Conservation (phyloP, 2,113 vertebrate genomes). For the Passer montanus region DNA sequence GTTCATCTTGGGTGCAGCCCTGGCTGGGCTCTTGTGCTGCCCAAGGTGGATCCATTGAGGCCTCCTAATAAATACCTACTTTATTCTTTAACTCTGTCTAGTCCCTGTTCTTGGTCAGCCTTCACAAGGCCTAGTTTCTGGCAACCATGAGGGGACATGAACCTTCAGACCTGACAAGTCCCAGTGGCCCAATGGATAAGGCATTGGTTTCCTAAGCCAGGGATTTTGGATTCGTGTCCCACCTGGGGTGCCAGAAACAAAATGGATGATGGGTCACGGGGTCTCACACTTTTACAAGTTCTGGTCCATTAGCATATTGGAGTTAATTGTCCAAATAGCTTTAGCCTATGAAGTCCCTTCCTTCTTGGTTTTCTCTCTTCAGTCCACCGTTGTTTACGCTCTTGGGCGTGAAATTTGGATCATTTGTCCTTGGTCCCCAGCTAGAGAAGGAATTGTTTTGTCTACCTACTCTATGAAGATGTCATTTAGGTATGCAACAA, state of each 20-base stretch:
- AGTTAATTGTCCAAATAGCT: background rate
- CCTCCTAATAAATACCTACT: background rate
- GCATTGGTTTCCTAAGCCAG: background rate
- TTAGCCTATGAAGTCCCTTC: background rate
- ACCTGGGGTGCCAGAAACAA: background rate
- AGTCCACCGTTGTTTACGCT: background rate
- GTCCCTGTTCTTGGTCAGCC: background rate
- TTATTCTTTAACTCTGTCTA: background rate
- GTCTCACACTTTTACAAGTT: background rate
- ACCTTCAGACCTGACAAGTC: background rate
- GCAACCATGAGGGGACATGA: background rate
- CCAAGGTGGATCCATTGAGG: background rate
- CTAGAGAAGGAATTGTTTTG: background rate
- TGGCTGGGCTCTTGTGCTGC: background rate
- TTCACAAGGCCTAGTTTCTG: background rate
- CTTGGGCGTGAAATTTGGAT: background rate
- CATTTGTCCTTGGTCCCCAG: background rate
- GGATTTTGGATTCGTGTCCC: background rate
- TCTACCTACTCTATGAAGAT: background rate
- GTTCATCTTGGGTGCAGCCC: background rate
- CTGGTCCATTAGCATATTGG: background rate
- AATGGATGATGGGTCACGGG: background rate
- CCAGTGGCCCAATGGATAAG: background rate
- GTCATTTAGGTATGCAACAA: background rate
- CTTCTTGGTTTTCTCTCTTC: background rate